phyloP scores from a whole-genome alignment of 2,888 invertebrate species.

The Microchrysa polita region DNA sequence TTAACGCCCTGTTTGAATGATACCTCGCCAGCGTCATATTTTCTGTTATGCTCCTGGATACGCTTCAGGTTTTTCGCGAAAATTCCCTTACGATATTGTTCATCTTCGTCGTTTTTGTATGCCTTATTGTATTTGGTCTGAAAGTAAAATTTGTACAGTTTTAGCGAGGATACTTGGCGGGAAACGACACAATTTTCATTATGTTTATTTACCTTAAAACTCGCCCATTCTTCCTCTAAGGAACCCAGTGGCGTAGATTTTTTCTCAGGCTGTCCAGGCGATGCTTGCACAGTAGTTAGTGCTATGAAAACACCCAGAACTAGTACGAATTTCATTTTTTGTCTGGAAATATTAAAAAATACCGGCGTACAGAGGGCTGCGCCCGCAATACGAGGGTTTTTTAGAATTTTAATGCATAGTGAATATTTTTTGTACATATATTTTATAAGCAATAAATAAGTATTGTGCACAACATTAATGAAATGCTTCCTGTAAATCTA shows the following conservation, averaged over 20 bases:
- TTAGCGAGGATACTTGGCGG: background rate
- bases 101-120: slow-evolving; percentile 21
- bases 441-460: too few species aligned
- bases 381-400: too few species aligned
- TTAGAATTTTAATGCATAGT: too few species aligned
- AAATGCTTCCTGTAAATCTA: too few species aligned
- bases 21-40: slow-evolving; percentile 40
- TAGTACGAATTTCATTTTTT: slow-evolving; percentile 60
- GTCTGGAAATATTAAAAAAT: too few species aligned
- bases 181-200: too few species aligned
- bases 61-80: slow-evolving; percentile 17
- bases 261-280: background rate
- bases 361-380: too few species aligned
- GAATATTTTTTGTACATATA: too few species aligned
- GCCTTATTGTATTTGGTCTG: slow-evolving; percentile 32
- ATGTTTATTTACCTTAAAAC: slow-evolving; percentile 33
- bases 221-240: slow-evolving; percentile 19
- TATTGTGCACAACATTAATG: too few species aligned
- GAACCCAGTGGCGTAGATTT: background rate
- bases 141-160: background rate
- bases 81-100: slow-evolving; percentile 34
- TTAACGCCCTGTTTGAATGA: slow-evolving; percentile 33
- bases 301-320: background rate
- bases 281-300: background rate
- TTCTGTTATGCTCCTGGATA: slow-evolving; percentile 36